Evolutionary conservation across 2,797 vertebrate species (phyloP).

Genomic region (Austrolebias charrua): DNA sequence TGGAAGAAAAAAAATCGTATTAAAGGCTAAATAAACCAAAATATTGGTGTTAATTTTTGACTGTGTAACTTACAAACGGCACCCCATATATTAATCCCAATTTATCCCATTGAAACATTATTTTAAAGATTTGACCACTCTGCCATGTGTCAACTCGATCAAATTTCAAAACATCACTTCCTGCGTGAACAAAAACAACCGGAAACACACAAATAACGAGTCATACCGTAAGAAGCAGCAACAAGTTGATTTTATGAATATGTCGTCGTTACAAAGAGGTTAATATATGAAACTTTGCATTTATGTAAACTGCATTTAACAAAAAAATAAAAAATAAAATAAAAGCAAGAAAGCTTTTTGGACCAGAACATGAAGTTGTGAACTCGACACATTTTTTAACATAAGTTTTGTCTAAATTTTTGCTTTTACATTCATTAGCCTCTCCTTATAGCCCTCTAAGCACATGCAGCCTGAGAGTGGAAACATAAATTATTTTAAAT

Average conservation of each 20-base stretch:
- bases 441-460: slow-evolving; percentile 78
- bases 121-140: no score
- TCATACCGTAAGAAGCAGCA: slow-evolving; percentile 59
- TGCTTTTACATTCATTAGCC: slow-evolving; percentile 82
- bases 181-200: not conserved
- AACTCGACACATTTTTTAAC: slow-evolving; percentile 49
- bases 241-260: slow-evolving; percentile 75
- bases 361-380: slow-evolving; percentile 71
- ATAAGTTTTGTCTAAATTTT: slow-evolving; percentile 60
- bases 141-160: no score
- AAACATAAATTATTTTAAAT: slow-evolving; percentile 30
- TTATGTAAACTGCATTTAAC: slow-evolving; percentile 33
- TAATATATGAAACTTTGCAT: slow-evolving; percentile 58
- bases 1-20: no score
- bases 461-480: slow-evolving; percentile 81
- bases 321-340: not conserved
- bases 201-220: slow-evolving; percentile 1
- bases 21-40: no score
- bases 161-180: no score
- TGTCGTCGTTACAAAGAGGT: slow-evolving; percentile 71
- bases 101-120: no score
- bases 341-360: slow-evolving; percentile 67
- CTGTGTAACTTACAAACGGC: no score
- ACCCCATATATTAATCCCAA: no score
- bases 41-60: no score